Evolutionary conservation across 2,113 vertebrate genomes (phyloP).

Genomic region (Eubucco bourcierii): DNA sequence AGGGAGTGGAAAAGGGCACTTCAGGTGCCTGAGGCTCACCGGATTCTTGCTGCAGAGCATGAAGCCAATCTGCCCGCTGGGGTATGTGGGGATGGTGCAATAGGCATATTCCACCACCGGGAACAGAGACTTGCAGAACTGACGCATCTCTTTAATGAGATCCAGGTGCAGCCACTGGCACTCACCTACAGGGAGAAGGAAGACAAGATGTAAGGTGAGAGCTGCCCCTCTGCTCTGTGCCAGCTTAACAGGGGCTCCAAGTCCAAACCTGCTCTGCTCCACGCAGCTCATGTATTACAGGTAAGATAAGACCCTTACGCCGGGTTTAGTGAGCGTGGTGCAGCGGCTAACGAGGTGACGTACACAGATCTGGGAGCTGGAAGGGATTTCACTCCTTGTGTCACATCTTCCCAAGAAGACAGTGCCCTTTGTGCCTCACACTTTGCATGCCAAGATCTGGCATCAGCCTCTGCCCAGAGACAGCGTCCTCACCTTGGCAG

Average conservation of each 20-base stretch:
- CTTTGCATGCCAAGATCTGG: background rate
- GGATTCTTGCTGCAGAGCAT: slow-evolving; percentile 98
- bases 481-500: slow-evolving; percentile 87
- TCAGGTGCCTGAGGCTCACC: slow-evolving; percentile 72
- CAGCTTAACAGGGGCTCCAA: background rate
- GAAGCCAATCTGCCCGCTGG: slow-evolving; percentile 97
- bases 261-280: slow-evolving; percentile 21
- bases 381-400: background rate
- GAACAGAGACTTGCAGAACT: slow-evolving; percentile 95
- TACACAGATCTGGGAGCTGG: background rate
- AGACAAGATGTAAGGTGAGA: background rate
- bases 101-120: slow-evolving; percentile 94
- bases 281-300: background rate
- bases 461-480: background rate
- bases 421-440: background rate
- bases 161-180: slow-evolving; percentile 98
- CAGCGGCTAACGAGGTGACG: background rate
- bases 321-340: background rate
- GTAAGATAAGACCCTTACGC: background rate
- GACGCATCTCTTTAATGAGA: slow-evolving; percentile 96
- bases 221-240: slow-evolving; percentile 20
- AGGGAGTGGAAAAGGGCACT: background rate
- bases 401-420: background rate
- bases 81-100: slow-evolving; percentile 96
- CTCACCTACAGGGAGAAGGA: slow-evolving; percentile 79